Base-by-base conservation (phyloP, 2,888 invertebrate genomes). In the Ferdinandea cuprea region DNA sequence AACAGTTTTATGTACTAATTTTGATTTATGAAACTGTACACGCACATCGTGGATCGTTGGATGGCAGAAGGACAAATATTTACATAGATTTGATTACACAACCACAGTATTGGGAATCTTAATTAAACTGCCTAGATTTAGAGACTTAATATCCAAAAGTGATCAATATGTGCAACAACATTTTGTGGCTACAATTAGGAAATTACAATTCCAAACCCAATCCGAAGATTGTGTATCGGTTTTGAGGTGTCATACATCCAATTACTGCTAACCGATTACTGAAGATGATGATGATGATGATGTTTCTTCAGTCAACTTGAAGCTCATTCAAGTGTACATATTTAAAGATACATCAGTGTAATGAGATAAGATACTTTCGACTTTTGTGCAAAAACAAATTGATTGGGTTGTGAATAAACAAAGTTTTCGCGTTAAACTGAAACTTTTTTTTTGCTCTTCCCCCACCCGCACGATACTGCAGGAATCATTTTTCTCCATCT, bases 401-500 rank as follows among this genome's bases (percentile, higher is more conserved):
- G 32, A 28, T 28, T 71, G 73, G 42, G 63, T 52, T 74, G 68
- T 68, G 56, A 69, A 76, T 65, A 19, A 28, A 19, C 7, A 65
- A 81, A 81, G 58, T 81, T 81, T 76, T 46, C 65, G 52, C 76
- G 52, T 76, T 69, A 80, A 19, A 52, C 42, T 28, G 7, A 15
- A 69, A 17, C 9, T 44, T 44, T 44, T 44, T 44, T 35, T 79
- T 72, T 37, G n/a, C n/a, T n/a, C n/a, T n/a, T n/a, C n/a, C n/a
- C n/a, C n/a, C n/a, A n/a, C n/a, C n/a, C n/a, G n/a, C n/a, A n/a
- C n/a, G n/a, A n/a, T n/a, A n/a, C 25, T 15, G n/a, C 42, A 6
- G 37, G 58, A 69, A 71, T 81, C 76, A 76, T 76, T 81, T 76
- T 76, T 65, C 65, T 81, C 65, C 76, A 76, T 81, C 80, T 50